Base-by-base conservation (phyloP, 2,888 invertebrate genomes). In the Argyresthia albistria region DNA sequence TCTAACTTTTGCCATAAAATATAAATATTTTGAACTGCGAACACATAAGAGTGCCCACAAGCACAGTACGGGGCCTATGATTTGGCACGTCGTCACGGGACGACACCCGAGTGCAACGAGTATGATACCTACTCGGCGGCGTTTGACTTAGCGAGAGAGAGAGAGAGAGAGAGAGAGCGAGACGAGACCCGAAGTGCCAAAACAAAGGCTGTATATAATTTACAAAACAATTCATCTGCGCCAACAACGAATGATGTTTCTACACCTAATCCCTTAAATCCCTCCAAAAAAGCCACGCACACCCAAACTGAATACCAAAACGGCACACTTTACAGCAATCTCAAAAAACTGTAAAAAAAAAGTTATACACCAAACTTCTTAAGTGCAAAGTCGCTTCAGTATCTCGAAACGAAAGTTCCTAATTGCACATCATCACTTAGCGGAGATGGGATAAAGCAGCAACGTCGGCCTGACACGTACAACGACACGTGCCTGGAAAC, bases 391-490 rank as follows among this genome's bases (percentile, higher is more conserved):
- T 68, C 64, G 65, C 62, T 60, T 58, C 61, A 65, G 70, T 72
- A 71, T 70, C 71, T 69, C 65, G 59, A 62, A 65, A 71, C 74
- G 76, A 78, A 77, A 80, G 73, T 80, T 76, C 72, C 72, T 80
- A 79, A 80, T 80, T 80, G 78, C 74, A 76, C 79, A 78, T 70
- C 70, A 69, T 70, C 70, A 69, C 69, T 73, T 62, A 59, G 62
- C 68, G 73, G 77, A 75, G 77, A 77, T 76, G 69, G 75, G 69
- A 67, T 69, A 69, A 69, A 67, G 68, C 70, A 68, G 67, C 70
- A 67, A 65, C 65, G 66, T 65, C 59, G 66, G 67, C 62, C 54
- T 59, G 67, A 70, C 76, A 76, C 76, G 75, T 76, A 67, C 59
- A 56, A 51, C 57, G n/a, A 71, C 70, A 80, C 80, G 80, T 80